Percentiles rank a stretch among this genome's conserved stretches.
Evolutionary conservation across 2,888 invertebrate genomes (phyloP).

Genomic region (Sinelater perroti): DNA sequence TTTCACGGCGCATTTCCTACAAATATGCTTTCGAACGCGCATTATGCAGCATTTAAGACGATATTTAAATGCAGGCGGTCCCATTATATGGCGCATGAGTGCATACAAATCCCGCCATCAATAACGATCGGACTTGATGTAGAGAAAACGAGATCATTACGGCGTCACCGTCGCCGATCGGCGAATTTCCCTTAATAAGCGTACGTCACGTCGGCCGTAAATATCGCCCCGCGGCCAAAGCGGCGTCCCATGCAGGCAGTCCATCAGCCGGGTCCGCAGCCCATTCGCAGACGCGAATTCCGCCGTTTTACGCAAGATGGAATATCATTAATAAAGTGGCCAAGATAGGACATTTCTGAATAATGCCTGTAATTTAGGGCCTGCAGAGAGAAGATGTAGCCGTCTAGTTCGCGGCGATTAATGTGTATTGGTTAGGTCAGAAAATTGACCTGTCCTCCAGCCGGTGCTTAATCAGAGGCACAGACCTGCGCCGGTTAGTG

Average conservation of each 20-base stretch:
- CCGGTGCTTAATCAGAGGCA: slow-evolving; percentile 23
- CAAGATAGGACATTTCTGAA: slow-evolving; percentile 44
- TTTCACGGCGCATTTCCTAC: too few species aligned
- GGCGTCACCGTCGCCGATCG: slow-evolving; percentile 2
- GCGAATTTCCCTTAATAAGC: slow-evolving; percentile 20
- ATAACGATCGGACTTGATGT: neutral
- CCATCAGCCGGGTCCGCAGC: slow-evolving; percentile 18
- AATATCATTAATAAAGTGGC: slow-evolving; percentile 40
- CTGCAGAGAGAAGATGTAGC: slow-evolving; percentile 44
- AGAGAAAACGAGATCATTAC: slow-evolving; percentile 3
- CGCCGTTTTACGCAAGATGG: slow-evolving; percentile 20
- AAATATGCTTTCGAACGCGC: too few species aligned
- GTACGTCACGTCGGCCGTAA: slow-evolving; percentile 26
- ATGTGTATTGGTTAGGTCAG: slow-evolving; percentile 48
- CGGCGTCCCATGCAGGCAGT: slow-evolving; percentile 19
- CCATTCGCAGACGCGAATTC: slow-evolving; percentile 20
- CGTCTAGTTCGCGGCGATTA: slow-evolving; percentile 47
- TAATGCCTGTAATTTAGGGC: slow-evolving; percentile 46
- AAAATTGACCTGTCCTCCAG: slow-evolving; percentile 47
- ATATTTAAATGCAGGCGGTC: too few species aligned
- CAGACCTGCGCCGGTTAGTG: too few species aligned
- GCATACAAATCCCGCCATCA: too few species aligned
- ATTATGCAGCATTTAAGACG: too few species aligned
- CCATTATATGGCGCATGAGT: too few species aligned
- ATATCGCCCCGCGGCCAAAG: slow-evolving; percentile 15